These are phyloP conservation scores for Sipha maydis DNA, from an alignment of 2,888 invertebrate species.

Conservation along the genomic window DNA sequence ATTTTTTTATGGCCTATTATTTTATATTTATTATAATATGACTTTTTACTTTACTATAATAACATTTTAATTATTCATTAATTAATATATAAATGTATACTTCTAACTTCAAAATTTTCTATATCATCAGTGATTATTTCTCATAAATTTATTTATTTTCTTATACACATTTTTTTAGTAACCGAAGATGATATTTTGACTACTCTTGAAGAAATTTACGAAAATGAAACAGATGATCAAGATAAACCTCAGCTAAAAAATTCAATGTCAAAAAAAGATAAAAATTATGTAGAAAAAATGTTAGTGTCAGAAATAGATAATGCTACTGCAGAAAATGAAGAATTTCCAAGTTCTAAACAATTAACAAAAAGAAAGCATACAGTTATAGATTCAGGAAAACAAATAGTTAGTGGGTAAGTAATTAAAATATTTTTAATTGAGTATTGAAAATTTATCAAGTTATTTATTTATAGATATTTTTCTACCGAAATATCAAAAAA, in stretches of 20 bases:
- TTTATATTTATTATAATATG: too few species aligned
- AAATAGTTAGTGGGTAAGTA: constrained; percentile 53
- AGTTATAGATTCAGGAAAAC: constrained; percentile 45
- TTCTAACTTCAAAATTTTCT: too few species aligned
- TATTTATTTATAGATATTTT: constrained; percentile 47
- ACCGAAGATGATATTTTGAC: constrained; percentile 43
- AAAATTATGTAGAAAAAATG: background rate
- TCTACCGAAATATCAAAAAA: background rate
- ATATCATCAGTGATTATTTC: too few species aligned
- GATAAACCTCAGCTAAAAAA: background rate
- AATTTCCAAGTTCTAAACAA: background rate
- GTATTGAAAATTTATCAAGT: background rate
- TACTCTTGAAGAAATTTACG: constrained; percentile 56
- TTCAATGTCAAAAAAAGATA: background rate
- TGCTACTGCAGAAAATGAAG: background rate
- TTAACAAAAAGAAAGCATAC: constrained; percentile 43
- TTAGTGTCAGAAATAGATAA: constrained; percentile 1
- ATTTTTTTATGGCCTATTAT: too few species aligned
- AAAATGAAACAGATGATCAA: background rate
- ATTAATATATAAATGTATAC: background rate
- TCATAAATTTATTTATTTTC: background rate
- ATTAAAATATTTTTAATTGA: constrained; percentile 8
- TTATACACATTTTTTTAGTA: constrained; percentile 17
- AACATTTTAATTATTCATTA: too few species aligned
- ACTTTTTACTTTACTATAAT: too few species aligned